These are phyloP conservation scores for Scyliorhinus canicula DNA, from an alignment of 2,797 vertebrate species.

Conservation along the genomic window DNA sequence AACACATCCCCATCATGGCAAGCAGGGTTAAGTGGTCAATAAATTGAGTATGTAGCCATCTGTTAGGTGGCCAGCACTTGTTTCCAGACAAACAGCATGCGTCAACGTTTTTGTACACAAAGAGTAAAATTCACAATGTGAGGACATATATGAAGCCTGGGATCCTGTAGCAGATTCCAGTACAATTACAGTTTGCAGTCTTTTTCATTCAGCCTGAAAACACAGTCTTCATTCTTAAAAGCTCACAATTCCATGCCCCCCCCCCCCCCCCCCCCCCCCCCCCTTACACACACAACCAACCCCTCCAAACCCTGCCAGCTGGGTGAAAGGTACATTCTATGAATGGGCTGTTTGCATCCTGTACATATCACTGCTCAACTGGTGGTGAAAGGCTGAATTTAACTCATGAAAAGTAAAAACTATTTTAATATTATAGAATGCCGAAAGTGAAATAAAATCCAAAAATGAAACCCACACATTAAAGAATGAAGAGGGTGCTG, in stretches of 20 bases:
- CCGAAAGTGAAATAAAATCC: neutral
- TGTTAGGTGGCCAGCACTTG: neutral
- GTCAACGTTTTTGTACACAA: neutral
- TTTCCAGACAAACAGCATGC: neutral
- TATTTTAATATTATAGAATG: neutral
- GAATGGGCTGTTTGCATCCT: neutral
- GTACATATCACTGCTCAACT: neutral
- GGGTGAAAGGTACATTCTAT: neutral
- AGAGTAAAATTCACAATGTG: neutral
- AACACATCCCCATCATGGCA: neutral
- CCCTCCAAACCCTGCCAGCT: neutral
- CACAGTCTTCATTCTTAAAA: neutral
- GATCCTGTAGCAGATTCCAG: neutral
- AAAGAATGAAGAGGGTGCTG: neutral
- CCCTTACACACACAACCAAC: too few species aligned
- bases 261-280: too few species aligned
- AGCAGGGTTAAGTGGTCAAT: neutral
- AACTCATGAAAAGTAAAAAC: neutral
- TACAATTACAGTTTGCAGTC: neutral
- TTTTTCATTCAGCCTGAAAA: neutral
- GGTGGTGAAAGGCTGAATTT: neutral
- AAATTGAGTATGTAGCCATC: neutral
- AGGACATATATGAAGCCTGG: neutral
- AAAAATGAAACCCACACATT: neutral
- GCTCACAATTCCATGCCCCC: neutral